Conservation (phyloP, 2,797 vertebrate genomes). For the Tachyglossus aculeatus region DNA sequence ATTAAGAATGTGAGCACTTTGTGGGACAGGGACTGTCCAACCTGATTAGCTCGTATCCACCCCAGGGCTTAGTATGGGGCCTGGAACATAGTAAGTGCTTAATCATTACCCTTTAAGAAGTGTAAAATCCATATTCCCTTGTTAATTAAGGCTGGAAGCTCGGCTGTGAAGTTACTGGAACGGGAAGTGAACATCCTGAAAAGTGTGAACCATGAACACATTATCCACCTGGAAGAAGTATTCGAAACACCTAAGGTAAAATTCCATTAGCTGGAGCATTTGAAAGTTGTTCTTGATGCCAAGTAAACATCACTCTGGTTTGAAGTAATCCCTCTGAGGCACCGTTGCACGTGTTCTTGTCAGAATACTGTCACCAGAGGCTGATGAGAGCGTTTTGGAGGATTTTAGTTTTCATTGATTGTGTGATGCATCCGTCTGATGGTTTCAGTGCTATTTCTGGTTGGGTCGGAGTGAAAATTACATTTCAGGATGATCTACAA, state of each 20-base stretch:
- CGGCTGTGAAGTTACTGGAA: constrained; percentile 81
- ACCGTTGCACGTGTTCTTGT: constrained; percentile 17
- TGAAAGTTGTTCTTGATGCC: not conserved
- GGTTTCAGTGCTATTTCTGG: constrained; percentile 21
- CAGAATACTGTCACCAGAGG: constrained; percentile 25
- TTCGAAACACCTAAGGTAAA: constrained; percentile 84
- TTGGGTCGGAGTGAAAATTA: not conserved
- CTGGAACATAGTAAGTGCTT: too few relatives aligned
- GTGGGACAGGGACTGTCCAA: too few relatives aligned
- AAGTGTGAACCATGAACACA: constrained; percentile 81
- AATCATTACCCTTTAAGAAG: too few relatives aligned
- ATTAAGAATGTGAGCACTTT: too few relatives aligned
- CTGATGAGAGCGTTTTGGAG: constrained; percentile 24
- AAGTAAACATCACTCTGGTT: constrained; percentile 20
- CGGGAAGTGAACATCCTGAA: constrained; percentile 87
- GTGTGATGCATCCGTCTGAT: constrained; percentile 25
- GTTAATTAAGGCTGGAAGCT: constrained; percentile 82
- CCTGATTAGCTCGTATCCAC: too few relatives aligned
- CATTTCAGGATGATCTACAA: too few relatives aligned
- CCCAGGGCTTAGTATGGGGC: too few relatives aligned
- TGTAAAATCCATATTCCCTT: constrained; percentile 30
- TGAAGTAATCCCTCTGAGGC: not conserved
- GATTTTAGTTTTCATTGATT: constrained; percentile 42
- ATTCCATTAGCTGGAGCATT: not conserved
- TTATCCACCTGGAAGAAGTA: constrained; percentile 87